Evolutionary conservation across 2,113 vertebrate genomes (phyloP).

Genomic region (Bujurquina vittata): DNA sequence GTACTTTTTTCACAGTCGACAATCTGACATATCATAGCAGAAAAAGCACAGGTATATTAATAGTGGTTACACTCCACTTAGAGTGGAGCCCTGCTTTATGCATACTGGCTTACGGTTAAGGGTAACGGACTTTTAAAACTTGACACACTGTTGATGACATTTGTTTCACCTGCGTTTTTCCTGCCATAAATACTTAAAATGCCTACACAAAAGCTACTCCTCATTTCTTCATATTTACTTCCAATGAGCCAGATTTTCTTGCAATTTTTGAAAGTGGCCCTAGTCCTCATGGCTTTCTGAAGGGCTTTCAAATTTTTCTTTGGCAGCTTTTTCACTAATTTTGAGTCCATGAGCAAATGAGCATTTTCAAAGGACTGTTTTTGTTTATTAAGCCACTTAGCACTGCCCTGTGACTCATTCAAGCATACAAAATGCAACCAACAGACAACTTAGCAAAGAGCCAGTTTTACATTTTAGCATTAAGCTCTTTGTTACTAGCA

Average conservation of each 20-base stretch:
- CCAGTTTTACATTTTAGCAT: not conserved
- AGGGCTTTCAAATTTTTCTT: not conserved
- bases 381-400: not conserved
- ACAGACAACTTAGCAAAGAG: not conserved
- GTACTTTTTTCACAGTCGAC: not conserved
- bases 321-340: not conserved
- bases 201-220: not conserved
- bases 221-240: not conserved
- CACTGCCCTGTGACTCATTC: not conserved
- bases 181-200: not conserved
- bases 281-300: not conserved
- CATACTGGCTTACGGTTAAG: not conserved
- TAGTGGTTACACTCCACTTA: not conserved
- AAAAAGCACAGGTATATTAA: not conserved
- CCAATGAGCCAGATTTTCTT: not conserved
- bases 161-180: not conserved
- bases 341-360: not conserved
- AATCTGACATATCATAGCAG: not conserved
- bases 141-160: not conserved
- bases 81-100: not conserved
- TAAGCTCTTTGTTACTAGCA: too few relatives aligned
- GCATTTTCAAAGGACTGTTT: not conserved
- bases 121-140: too few relatives aligned
- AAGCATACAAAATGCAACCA: not conserved
- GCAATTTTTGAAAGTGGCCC: not conserved